Evolutionary conservation across 23 tunicate genomes (phyloP).

Genomic region (Corella eumyota): DNA sequence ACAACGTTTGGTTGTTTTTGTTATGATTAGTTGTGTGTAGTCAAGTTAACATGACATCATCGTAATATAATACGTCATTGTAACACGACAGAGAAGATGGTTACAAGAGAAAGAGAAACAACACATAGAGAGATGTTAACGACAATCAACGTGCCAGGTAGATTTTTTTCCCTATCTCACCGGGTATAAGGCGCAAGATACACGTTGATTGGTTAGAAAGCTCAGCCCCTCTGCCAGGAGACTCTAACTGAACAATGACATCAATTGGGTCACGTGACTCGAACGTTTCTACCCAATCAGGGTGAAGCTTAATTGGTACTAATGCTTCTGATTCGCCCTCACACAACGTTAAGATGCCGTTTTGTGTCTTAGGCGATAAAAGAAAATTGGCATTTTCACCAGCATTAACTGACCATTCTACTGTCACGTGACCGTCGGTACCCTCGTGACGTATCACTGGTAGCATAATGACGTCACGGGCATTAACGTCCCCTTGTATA

Average conservation of each 20-base stretch:
- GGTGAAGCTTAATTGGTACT: constrained; percentile 13
- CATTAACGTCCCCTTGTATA: constrained; percentile 7
- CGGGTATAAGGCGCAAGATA: constrained; percentile 30
- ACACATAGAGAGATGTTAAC: too few species aligned
- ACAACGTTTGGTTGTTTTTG: too few species aligned
- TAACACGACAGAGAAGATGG: too few species aligned
- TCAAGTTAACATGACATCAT: too few species aligned
- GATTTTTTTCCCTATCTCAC: too few species aligned
- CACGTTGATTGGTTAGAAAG: constrained; percentile 7
- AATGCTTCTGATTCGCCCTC: constrained; percentile 38
- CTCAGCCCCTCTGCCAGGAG: too few species aligned
- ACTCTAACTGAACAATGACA: constrained; percentile 25
- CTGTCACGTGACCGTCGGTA: constrained; percentile 34
- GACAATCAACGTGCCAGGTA: too few species aligned
- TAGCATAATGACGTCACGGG: constrained; percentile 10
- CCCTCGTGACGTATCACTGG: constrained; percentile 43
- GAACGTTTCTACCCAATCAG: constrained; percentile 35
- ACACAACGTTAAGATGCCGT: constrained; percentile 18
- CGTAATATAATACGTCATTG: too few species aligned
- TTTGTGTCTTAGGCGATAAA: constrained; percentile 3
- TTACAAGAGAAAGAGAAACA: too few species aligned
- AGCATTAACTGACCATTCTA: constrained; percentile 16
- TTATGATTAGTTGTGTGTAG: too few species aligned
- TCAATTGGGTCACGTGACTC: constrained; percentile 16
- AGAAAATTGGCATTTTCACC: constrained; percentile 3